These are phyloP conservation scores for Pygoscelis antarcticus DNA, from an alignment of 2,113 vertebrate genomes.

Conservation along the genomic window DNA sequence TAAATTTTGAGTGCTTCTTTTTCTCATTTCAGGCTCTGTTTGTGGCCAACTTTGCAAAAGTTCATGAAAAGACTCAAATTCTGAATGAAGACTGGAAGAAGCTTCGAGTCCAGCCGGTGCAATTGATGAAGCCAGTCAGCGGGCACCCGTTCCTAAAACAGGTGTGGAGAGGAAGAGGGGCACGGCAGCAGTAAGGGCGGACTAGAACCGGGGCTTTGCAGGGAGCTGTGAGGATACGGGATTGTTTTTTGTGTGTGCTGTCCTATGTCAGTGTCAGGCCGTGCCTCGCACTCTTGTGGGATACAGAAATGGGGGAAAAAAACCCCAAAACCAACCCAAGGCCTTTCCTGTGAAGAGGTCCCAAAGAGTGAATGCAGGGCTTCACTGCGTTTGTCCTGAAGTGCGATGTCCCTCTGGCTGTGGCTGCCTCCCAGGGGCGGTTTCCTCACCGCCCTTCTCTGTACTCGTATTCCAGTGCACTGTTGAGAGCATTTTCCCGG, in stretches of 20 bases:
- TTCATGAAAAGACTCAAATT: constrained; percentile 86
- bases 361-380: too few relatives aligned
- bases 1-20: not conserved
- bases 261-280: not conserved
- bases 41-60: constrained; percentile 90
- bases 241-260: not conserved
- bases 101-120: constrained; percentile 89
- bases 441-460: not conserved
- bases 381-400: not conserved
- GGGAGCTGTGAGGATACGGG: not conserved
- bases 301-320: not conserved
- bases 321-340: not conserved
- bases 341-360: not conserved
- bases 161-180: constrained; percentile 68
- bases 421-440: not conserved
- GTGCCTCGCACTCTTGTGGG: not conserved
- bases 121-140: constrained; percentile 81
- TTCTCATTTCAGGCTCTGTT: constrained; percentile 82
- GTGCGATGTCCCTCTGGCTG: not conserved
- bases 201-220: not conserved
- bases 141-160: constrained; percentile 85
- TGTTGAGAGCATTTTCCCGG: constrained; percentile 91
- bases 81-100: constrained; percentile 94
- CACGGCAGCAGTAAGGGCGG: not conserved
- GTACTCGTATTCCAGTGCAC: constrained; percentile 80